These are phyloP conservation scores for Notiomystis cincta DNA, from an alignment of 2,113 vertebrate species.

Conservation along the genomic window DNA sequence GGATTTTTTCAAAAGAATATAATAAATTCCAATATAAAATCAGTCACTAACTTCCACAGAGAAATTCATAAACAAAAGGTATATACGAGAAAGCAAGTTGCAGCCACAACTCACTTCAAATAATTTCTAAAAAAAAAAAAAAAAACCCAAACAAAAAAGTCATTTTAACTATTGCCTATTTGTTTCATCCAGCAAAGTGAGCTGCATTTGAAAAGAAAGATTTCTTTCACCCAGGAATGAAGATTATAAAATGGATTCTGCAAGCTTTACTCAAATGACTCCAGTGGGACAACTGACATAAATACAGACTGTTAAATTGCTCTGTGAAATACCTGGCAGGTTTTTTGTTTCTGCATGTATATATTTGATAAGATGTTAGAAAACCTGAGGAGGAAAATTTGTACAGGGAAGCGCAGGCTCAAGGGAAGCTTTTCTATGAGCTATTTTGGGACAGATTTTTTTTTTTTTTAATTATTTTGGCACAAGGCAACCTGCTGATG, in stretches of 20 bases:
- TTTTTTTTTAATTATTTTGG: constrained; percentile 18
- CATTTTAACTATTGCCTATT: not conserved
- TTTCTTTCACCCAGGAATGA: not conserved
- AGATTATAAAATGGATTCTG: constrained; percentile 1
- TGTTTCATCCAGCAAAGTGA: not conserved
- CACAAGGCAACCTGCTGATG: not conserved
- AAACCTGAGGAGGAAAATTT: not conserved
- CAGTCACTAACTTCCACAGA: not conserved
- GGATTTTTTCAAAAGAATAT: not conserved
- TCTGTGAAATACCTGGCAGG: not conserved
- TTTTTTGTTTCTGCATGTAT: not conserved
- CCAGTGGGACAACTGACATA: not conserved
- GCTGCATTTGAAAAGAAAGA: not conserved
- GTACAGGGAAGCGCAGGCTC: not conserved
- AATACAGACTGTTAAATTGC: not conserved
- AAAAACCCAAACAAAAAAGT: too few species aligned
- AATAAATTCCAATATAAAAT: not conserved
- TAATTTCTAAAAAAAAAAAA: not conserved
- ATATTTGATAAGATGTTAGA: not conserved
- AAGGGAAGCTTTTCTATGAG: not conserved
- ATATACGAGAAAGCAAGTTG: not conserved
- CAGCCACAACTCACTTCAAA: not conserved
- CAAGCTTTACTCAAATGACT: not conserved
- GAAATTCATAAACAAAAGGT: not conserved
- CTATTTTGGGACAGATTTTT: not conserved